Evolutionary conservation across 2,888 invertebrate genomes (phyloP), one percentile per base, ranked within the genome.

Genomic region (Trachelus iudaicus): DNA sequence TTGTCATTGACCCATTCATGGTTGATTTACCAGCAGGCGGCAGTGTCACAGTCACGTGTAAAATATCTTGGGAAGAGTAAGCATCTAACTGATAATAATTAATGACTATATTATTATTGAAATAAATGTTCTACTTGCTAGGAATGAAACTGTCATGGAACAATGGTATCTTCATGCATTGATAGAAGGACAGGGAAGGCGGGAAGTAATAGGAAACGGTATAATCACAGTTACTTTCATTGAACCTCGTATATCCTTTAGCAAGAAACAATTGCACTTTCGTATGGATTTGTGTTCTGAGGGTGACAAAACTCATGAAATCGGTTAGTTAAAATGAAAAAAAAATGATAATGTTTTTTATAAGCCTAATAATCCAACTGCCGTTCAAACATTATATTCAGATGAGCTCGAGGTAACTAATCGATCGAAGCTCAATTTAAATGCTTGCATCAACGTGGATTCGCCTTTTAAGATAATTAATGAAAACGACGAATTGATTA

Each of bases 81-180:
- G 87, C 85, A 71, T 33, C 30, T 34, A 15, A 69, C 30, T 56
- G 68, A 40, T 69, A 77, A 69, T 23, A 12, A 37, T 11, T 35
- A 40, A 69, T 75, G 34, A 74, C 37, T n/a, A 40, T 76, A 76
- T 75, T 30, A 34, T 31, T 73, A 34, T 34, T 35, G 13, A 37
- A 34, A 73, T 11, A 11, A 69, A 75, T 68, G 71, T 69, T 23
- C 56, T 69, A 40, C 2, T 23, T 56, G 33, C 68, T 69, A 90
- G 90, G 23, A 86, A 84, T 73, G 89, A 92, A 69, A 90, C 87
- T 1, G 81, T 94, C 0, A 92, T 92, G 78, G 94, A 95, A 89
- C 92, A 92, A 84, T 94, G 94, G 93, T 94, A 93, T 87, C 92
- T 94, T 80, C 92, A 94, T 75, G 94, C 93, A 23, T 91, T 92